These are phyloP conservation scores for Myodes glareolus DNA, from an alignment of 2,113 vertebrate species.

Conservation along the genomic window DNA sequence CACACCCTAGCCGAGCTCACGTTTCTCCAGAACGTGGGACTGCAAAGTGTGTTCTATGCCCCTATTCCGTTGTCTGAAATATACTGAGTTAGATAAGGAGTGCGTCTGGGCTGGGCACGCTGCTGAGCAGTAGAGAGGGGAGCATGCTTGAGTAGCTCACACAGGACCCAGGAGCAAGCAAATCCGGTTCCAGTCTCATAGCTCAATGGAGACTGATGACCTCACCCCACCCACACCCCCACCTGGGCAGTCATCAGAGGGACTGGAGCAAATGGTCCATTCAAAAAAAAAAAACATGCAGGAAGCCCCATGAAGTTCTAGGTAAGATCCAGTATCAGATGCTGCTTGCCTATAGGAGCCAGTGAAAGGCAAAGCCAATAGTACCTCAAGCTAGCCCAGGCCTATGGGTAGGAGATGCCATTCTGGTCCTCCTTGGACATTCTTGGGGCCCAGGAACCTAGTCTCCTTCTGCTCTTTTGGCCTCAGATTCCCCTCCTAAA, in stretches of 20 bases:
- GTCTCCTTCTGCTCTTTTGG: neutral
- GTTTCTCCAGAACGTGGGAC: neutral
- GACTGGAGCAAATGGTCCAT: too few relatives aligned
- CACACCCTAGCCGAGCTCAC: neutral
- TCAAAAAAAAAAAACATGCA: neutral
- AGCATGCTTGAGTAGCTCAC: neutral
- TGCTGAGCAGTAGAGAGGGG: neutral
- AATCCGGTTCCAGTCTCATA: neutral
- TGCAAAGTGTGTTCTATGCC: too few relatives aligned
- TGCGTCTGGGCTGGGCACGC: neutral
- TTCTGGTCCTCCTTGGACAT: neutral
- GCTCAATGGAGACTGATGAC: neutral
- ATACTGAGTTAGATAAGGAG: neutral
- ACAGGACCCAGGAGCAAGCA: neutral
- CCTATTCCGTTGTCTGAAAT: neutral
- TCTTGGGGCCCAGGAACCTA: neutral
- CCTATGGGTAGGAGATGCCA: neutral
- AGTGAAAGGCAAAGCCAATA: neutral
- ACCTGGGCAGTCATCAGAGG: neutral
- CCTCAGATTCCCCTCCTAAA: neutral
- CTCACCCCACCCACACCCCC: neutral
- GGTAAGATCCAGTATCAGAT: neutral
- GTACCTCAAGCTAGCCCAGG: neutral
- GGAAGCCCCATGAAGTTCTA: neutral
- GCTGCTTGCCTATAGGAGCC: neutral